phyloP scores from a whole-genome alignment of 1,140 invertebrate species.

The Drosophila chauvacae region DNA sequence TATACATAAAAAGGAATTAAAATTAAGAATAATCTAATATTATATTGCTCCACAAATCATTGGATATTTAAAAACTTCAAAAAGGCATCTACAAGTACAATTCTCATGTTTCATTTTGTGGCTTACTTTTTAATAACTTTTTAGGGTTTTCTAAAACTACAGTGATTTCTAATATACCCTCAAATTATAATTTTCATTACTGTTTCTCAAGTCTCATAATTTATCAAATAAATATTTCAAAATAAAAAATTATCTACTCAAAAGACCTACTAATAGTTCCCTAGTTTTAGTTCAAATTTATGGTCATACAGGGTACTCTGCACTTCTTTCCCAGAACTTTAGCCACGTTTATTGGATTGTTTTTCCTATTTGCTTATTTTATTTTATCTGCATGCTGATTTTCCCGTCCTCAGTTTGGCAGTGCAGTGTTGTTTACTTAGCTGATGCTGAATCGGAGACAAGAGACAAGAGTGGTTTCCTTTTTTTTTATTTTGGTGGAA shows the following conservation, averaged over 20 bases:
- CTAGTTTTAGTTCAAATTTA: too few relatives aligned
- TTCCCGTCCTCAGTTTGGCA: slow-evolving; percentile 69
- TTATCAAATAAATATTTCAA: not conserved
- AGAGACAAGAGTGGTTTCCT: slow-evolving; percentile 10
- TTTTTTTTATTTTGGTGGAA: slow-evolving; percentile 15
- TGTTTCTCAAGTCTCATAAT: not conserved
- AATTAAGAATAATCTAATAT: too few relatives aligned
- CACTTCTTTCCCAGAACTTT: not conserved
- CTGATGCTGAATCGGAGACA: slow-evolving; percentile 25
- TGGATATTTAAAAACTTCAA: too few relatives aligned
- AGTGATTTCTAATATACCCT: too few relatives aligned
- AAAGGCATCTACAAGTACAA: too few relatives aligned
- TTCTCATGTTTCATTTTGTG: too few relatives aligned
- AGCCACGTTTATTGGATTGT: slow-evolving; percentile 45
- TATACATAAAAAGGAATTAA: too few relatives aligned
- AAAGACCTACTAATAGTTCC: not conserved
- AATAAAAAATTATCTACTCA: not conserved
- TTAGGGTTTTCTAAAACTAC: too few relatives aligned
- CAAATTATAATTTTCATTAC: too few relatives aligned
- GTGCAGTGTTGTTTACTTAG: slow-evolving; percentile 69
- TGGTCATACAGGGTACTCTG: not conserved
- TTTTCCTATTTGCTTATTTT: slow-evolving; percentile 63
- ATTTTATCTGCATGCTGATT: slow-evolving; percentile 82
- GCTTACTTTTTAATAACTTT: too few relatives aligned
- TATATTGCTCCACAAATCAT: too few relatives aligned